Evolutionary conservation across 2,888 invertebrate species (phyloP), one percentile per base, ranked within the genome.

Genomic region (Polydrusus pterygomalis): DNA sequence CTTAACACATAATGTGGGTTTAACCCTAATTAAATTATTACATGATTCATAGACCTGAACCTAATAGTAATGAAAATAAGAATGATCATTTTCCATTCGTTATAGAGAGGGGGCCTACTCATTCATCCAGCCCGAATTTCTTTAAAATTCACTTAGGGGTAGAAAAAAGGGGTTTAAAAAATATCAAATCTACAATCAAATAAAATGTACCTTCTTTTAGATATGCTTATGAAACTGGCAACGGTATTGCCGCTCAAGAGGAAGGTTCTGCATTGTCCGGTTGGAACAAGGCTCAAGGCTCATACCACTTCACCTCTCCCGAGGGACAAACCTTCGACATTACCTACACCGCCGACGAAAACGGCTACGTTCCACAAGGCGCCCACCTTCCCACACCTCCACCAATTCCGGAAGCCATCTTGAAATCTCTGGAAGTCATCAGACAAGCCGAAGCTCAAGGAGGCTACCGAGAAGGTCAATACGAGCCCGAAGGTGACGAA

Each of bases 271-370:
- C 78, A 20, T 74, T 87, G 78, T 84, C 90, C 11, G 79, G 77
- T 9, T 80, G 80, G 58, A 78, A 75, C 58, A 74, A 78, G 45
- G 83, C 82, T 9, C 81, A 82, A 77, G 84, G 84, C 6, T 79
- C 80, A 3, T 84, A 80, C 79, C 75, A 78, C 9, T 84, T 82
- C 79, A 83, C 83, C 38, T 80, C 84, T 8, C 84, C 84, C 30
- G 84, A 84, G 73, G 84, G 84, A 18, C 80, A 83, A 75, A 82
- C 79, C 70, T 80, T 82, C 54, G 78, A 90, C 79, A 83, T 93
- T 73, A 88, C 89, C 0, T 94, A 93, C 87, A 86, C 90, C 20
- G 93, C 94, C 69, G 91, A 93, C 83, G 93, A 93, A 85, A 92
- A 93, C 79, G 93, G 93, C 69, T 93, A 89, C 89, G 91, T 91